Percentiles rank a stretch among this genome's conserved stretches.
Evolutionary conservation across 2,888 invertebrate species (phyloP).

Genomic region (Lottia scabra): DNA sequence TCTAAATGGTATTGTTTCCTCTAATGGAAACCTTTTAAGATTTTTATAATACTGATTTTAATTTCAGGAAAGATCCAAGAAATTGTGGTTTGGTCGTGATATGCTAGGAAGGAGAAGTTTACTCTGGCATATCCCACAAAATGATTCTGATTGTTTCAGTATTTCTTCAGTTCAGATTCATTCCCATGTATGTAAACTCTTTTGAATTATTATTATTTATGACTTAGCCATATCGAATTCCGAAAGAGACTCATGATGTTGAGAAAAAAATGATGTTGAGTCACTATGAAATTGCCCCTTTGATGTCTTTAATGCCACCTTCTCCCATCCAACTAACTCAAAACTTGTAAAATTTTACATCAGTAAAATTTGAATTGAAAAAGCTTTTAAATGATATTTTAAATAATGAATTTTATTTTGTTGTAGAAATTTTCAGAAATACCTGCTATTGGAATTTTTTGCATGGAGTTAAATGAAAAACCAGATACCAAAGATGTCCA

Average conservation of each 20-base stretch:
- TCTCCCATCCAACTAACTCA: too few species aligned
- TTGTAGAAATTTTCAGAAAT: conserved; percentile 51
- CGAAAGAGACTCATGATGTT: too few species aligned
- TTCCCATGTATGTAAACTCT: conserved; percentile 47
- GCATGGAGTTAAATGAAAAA: conserved; percentile 46
- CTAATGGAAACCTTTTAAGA: too few species aligned
- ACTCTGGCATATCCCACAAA: conserved; percentile 70
- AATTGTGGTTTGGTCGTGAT: conserved; percentile 87
- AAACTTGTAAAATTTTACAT: too few species aligned
- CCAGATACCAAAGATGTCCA: neutral
- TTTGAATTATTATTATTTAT: too few species aligned
- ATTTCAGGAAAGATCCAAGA: conserved; percentile 24
- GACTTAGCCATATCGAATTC: too few species aligned
- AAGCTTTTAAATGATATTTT: too few species aligned
- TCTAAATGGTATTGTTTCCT: neutral
- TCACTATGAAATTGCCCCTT: too few species aligned
- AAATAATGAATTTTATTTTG: neutral
- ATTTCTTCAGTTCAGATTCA: conserved; percentile 57
- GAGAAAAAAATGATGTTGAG: too few species aligned
- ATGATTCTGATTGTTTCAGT: conserved; percentile 39
- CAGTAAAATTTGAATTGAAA: too few species aligned
- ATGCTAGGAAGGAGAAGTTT: conserved; percentile 87
- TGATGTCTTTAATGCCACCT: too few species aligned
- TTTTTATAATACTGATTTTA: too few species aligned
- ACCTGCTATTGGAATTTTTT: conserved; percentile 69